phyloP scores from a whole-genome alignment of 2,888 invertebrate species.

The Liodrosophila aerea region DNA sequence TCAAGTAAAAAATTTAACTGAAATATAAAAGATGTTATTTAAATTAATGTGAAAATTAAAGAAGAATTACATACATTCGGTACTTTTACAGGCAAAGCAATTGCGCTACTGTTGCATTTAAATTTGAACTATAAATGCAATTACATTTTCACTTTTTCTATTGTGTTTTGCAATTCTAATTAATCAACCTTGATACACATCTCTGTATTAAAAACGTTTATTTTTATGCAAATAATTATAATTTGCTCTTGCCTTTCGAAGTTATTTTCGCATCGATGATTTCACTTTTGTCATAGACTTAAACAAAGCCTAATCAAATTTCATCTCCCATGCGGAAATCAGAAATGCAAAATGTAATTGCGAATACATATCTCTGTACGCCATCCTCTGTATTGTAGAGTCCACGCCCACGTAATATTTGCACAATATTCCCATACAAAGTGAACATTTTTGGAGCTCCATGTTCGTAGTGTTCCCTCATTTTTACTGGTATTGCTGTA shows the following conservation, averaged over 20 bases:
- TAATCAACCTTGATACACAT: not conserved
- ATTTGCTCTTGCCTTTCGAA: not conserved
- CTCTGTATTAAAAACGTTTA: not conserved
- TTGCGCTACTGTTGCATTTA: too few relatives aligned
- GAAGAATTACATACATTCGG: too few relatives aligned
- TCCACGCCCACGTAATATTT: conserved; percentile 54
- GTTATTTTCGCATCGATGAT: conserved; percentile 1
- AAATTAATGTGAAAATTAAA: too few relatives aligned
- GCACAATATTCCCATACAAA: conserved; percentile 54
- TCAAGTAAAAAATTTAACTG: too few relatives aligned
- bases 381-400: not conserved
- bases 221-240: not conserved
- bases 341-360: conserved; percentile 24
- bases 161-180: not conserved
- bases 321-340: not conserved
- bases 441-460: conserved; percentile 55
- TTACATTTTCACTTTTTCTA: too few relatives aligned
- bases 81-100: too few relatives aligned
- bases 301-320: not conserved
- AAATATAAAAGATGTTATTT: too few relatives aligned
- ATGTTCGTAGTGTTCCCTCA: conserved; percentile 22
- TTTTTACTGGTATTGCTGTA: conserved; percentile 12
- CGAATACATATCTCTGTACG: conserved; percentile 22
- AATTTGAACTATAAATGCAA: too few relatives aligned
- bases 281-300: conserved; percentile 3